These are phyloP conservation scores for Tichodroma muraria DNA, from an alignment of 2,113 vertebrate species.

Conservation along the genomic window DNA sequence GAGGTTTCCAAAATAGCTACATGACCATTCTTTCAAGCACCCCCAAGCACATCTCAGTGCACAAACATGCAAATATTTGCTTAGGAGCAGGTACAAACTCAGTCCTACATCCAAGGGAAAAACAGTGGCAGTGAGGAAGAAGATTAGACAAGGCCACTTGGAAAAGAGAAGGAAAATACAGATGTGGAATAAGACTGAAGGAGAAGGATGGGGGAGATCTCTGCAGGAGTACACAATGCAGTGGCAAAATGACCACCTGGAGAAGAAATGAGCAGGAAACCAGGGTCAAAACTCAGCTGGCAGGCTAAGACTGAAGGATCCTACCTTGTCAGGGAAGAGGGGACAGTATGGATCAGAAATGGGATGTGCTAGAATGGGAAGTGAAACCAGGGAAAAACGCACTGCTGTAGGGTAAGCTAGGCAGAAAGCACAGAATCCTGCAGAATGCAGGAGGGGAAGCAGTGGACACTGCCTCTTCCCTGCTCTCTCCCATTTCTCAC, in stretches of 20 bases:
- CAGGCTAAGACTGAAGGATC: neutral
- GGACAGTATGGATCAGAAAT: neutral
- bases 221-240: neutral
- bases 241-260: neutral
- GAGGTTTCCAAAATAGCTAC: neutral
- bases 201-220: neutral
- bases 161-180: neutral
- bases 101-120: neutral
- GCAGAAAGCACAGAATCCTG: neutral
- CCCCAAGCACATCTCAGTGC: neutral
- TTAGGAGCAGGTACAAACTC: neutral
- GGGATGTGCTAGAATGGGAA: neutral
- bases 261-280: neutral
- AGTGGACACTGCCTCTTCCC: neutral
- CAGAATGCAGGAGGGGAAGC: fast-evolving
- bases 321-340: neutral
- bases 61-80: neutral
- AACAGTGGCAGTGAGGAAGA: neutral
- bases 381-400: neutral
- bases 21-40: neutral
- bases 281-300: neutral
- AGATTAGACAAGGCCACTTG: neutral
- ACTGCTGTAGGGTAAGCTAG: neutral
- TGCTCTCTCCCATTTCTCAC: neutral
- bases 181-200: neutral